Evolutionary conservation across 2,797 vertebrate genomes (phyloP).

Genomic region (Poeciliopsis presidionis): DNA sequence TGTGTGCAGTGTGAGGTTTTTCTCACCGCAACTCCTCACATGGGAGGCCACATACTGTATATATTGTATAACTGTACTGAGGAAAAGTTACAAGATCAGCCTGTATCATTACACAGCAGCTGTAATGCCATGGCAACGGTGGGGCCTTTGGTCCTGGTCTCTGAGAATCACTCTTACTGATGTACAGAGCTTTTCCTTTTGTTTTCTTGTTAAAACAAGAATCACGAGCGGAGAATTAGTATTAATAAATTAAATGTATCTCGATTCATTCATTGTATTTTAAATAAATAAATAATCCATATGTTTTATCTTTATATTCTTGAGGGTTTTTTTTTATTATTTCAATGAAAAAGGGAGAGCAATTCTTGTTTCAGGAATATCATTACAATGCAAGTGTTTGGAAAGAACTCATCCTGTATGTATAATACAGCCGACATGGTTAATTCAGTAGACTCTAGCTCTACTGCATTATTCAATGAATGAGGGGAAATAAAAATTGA

Average conservation of each 20-base stretch:
- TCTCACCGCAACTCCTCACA: conserved; percentile 59
- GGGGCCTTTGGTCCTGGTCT: conserved; percentile 55
- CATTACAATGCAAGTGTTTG: conserved; percentile 43
- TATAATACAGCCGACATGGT: conserved; percentile 34
- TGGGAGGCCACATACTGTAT: conserved; percentile 88
- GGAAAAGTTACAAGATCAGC: conserved; percentile 39
- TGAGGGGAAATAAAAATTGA: conserved; percentile 13
- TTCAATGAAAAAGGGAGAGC: conserved; percentile 60
- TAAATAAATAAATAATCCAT: conserved; percentile 87
- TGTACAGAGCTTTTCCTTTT: conserved; percentile 91
- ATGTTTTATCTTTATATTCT: conserved; percentile 79
- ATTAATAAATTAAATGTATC: conserved; percentile 80
- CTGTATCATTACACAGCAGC: conserved; percentile 66
- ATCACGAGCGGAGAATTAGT: conserved; percentile 81
- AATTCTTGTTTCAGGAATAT: conserved; percentile 28
- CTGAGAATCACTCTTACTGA: conserved; percentile 83
- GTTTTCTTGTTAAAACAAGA: conserved; percentile 85
- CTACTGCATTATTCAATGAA: conserved; percentile 43
- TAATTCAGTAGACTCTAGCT: conserved; percentile 35
- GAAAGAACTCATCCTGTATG: conserved; percentile 49
- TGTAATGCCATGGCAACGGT: conserved; percentile 43
- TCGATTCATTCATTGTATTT: conserved; percentile 83
- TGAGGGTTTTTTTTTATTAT: conserved; percentile 74
- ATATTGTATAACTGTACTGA: conserved; percentile 93
- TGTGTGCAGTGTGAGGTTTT: conserved; percentile 52